Percentiles rank a stretch among this genome's conserved stretches.
Conservation (phyloP, 2,888 invertebrate genomes). For the Quadroppia sp. region DNA sequence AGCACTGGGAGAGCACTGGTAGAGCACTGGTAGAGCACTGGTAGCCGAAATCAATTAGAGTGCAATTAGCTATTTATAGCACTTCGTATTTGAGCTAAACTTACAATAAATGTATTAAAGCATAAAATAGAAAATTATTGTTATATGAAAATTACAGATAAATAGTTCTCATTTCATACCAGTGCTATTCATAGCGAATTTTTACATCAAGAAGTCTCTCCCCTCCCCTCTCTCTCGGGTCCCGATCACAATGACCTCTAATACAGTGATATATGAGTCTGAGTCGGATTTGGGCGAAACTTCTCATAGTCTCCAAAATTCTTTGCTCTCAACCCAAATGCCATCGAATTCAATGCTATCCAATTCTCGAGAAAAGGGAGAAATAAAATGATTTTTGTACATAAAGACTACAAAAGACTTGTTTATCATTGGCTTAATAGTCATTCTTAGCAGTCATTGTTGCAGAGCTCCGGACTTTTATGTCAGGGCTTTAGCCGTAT, state of each 20-base stretch:
- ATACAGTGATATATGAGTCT: not conserved
- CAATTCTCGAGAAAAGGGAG: not conserved
- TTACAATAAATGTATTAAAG: not conserved
- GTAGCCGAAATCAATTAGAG: not conserved
- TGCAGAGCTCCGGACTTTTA: slow-evolving; percentile 26
- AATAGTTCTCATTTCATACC: not conserved
- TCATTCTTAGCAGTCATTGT: not conserved
- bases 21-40: not conserved
- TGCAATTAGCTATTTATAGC: slow-evolving; percentile 5
- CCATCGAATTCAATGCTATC: not conserved
- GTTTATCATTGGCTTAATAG: slow-evolving; percentile 4
- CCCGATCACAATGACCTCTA: not conserved
- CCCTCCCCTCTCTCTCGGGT: not conserved
- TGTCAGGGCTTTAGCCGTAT: not conserved
- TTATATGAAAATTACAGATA: not conserved
- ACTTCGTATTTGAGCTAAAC: not conserved
- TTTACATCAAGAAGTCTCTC: not conserved
- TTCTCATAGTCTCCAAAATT: not conserved
- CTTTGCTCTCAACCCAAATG: not conserved
- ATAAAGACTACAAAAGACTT: not conserved
- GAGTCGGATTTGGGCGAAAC: not conserved
- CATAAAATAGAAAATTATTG: not conserved
- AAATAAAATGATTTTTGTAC: not conserved
- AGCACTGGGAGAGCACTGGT: not conserved
- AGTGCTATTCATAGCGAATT: not conserved